Base-by-base conservation (phyloP, 2,113 vertebrate genomes). In the Mirounga angustirostris region DNA sequence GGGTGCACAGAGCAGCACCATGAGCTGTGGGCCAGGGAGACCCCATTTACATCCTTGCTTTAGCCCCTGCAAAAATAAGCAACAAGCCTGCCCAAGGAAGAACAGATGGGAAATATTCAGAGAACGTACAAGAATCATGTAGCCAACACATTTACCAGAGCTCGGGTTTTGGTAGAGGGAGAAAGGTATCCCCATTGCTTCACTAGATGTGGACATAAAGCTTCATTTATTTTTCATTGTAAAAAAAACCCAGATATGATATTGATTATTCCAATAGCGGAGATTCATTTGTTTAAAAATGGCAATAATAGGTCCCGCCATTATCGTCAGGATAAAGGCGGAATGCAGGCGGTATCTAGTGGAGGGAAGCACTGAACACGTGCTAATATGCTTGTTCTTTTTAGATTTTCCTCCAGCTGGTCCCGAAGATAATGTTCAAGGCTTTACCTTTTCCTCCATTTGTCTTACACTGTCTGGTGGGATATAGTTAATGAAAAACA, bases 151-250 rank as follows among this genome's bases (percentile, higher is more conserved):
- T 40, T 86, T 73, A 2, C 6, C 40, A 59, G 86, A 85, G 18
- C 36, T 65, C 30, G 52, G 50, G 30, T 87, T 56, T 82, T 13
- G 11, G 11, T 74, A 40, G 7, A 40, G 33, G 0, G 30, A 85
- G 9, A 92, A 52, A 86, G n/a, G 21, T 28, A 3, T 59, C 50
- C n/a, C 74, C 22, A 36, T 0, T 63, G 40, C 28, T 78, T 0
- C 91, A n/a, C 78, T 61, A 80, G 79, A 73, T 1, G 24, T 79
- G 63, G 46, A 61, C 33, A n/a, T 36, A 90, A 78, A 82, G 36
- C 36, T 95, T 76, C 56, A 67, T 54, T 94, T 87, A 46, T 40
- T 78, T 94, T 94, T 94, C 30, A 95, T 67, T 69, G 94, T 87
- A 88, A 97, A 88, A 97, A 36, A 97, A 36, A 5, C 11, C 0